Conservation (phyloP, 2,113 vertebrate species). For the Odontesthes bonariensis region DNA sequence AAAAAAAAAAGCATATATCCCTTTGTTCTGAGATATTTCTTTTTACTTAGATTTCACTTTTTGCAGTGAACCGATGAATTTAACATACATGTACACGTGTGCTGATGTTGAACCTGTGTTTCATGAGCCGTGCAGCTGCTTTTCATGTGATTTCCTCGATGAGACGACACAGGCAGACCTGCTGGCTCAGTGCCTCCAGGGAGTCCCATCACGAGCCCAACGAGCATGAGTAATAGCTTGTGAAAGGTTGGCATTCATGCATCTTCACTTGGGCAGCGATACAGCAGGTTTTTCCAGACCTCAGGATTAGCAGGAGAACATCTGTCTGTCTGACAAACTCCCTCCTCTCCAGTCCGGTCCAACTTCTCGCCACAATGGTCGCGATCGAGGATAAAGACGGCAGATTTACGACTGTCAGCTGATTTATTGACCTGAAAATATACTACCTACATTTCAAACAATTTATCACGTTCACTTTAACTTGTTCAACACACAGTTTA, state of each 20-base stretch:
- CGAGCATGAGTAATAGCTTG: not conserved
- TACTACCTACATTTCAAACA: too few species aligned
- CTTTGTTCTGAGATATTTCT: too few species aligned
- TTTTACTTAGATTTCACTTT: too few species aligned
- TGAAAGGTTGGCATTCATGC: constrained; percentile 19
- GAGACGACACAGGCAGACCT: not conserved
- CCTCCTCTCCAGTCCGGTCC: not conserved
- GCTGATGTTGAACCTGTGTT: too few species aligned
- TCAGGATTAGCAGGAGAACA: constrained; percentile 13
- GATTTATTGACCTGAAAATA: too few species aligned
- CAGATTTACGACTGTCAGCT: too few species aligned
- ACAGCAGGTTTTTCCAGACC: constrained; percentile 16
- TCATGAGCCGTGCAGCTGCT: too few species aligned
- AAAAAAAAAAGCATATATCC: too few species aligned
- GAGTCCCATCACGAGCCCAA: not conserved
- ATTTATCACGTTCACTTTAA: too few species aligned
- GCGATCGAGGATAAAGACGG: too few species aligned
- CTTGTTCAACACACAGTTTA: not conserved
- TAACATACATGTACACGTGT: too few species aligned
- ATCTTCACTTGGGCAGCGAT: not conserved
- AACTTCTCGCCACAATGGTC: not conserved
- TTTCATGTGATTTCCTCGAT: not conserved
- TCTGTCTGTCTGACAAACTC: constrained; percentile 4
- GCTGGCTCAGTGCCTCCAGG: not conserved
- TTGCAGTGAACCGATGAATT: too few species aligned